Conservation (phyloP, 2,113 vertebrate species). For the Psittacara wagleri region DNA sequence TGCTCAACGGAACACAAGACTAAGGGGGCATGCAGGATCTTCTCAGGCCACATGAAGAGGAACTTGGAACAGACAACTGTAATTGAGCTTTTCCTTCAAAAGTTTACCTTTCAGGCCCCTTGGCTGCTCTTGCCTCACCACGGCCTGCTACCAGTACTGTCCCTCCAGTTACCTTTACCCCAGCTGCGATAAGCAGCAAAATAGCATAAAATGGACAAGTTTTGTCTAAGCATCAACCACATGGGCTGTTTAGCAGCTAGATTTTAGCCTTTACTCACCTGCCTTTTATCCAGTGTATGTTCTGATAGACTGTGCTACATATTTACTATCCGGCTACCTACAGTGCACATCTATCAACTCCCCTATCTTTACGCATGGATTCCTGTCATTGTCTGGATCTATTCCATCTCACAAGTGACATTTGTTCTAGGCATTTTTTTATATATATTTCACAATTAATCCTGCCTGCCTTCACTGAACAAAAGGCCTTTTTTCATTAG, state of each 20-base stretch:
- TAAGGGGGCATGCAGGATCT: background rate
- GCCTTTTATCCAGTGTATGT: background rate
- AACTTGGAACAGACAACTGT: background rate
- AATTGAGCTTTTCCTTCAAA: background rate
- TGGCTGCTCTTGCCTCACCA: background rate
- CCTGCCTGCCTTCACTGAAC: background rate
- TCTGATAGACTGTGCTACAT: background rate
- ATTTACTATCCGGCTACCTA: background rate
- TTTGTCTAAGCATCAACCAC: background rate
- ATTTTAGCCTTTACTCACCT: background rate
- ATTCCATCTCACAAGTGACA: background rate
- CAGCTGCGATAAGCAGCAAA: background rate
- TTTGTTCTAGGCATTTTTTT: background rate
- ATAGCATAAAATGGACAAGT: background rate
- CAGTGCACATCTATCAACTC: background rate
- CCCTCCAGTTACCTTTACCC: background rate
- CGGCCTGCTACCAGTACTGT: background rate
- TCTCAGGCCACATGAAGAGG: background rate
- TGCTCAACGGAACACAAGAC: background rate
- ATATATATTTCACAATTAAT: background rate
- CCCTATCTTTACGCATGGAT: background rate
- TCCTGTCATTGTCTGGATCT: background rate
- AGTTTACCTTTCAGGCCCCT: background rate
- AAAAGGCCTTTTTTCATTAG: background rate
- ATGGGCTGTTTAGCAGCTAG: background rate